Conservation (phyloP, 2,888 invertebrate genomes). For the Caenorhabditis panamensis region DNA sequence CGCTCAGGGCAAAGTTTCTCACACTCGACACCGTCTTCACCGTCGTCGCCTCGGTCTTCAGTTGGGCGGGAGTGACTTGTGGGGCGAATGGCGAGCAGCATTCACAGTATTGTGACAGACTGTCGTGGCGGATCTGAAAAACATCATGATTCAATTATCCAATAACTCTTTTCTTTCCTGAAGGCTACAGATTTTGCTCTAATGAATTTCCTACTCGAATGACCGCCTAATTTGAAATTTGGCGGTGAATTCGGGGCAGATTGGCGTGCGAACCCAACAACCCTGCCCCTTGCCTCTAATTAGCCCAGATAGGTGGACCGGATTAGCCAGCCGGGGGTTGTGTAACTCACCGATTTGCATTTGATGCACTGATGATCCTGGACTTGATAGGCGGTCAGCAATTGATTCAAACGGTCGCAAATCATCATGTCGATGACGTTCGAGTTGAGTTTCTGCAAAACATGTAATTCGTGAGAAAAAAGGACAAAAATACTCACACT, state of each 20-base stretch:
- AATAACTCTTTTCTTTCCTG: too few relatives aligned
- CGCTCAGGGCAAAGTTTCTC: conserved; percentile 39
- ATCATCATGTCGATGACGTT: conserved; percentile 67
- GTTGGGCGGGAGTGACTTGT: conserved; percentile 60
- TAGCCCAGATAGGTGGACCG: too few relatives aligned
- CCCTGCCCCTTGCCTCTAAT: too few relatives aligned
- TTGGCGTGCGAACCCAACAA: neutral
- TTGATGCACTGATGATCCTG: conserved; percentile 93
- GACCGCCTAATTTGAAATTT: too few relatives aligned
- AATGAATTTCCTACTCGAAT: too few relatives aligned
- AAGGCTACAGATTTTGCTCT: too few relatives aligned
- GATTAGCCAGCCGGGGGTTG: too few relatives aligned
- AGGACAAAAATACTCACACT: conserved; percentile 41
- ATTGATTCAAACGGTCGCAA: conserved; percentile 69
- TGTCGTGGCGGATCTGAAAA: conserved; percentile 67
- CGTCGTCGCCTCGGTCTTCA: conserved; percentile 58
- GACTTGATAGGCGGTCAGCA: conserved; percentile 88
- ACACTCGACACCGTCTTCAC: conserved; percentile 43
- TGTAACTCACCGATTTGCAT: conserved; percentile 87
- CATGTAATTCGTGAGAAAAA: neutral
- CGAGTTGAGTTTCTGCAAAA: conserved; percentile 53
- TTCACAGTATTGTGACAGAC: conserved; percentile 72
- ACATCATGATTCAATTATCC: neutral
- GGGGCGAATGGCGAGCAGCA: conserved; percentile 72
- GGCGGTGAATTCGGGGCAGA: neutral